phyloP scores from a whole-genome alignment of 2,797 vertebrate species.

The Pseudochirops cupreus region DNA sequence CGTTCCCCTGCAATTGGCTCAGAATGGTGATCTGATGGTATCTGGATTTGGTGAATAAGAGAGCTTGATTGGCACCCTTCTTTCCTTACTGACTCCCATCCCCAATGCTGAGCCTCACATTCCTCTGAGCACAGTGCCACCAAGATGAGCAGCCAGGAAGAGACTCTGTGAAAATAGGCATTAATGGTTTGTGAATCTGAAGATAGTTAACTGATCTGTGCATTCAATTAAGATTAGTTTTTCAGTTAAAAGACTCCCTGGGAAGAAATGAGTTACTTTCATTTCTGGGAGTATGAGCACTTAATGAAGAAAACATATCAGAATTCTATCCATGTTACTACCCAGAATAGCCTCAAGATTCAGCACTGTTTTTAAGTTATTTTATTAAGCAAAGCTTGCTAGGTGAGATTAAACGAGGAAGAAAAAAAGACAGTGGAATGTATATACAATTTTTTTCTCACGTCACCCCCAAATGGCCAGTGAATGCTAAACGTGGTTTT shows the following conservation, averaged over 20 bases:
- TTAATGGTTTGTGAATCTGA: conserved; percentile 73
- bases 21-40: conserved; percentile 51
- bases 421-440: conserved; percentile 14
- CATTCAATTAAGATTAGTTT: conserved; percentile 83
- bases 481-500: neutral
- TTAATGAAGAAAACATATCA: conserved; percentile 83
- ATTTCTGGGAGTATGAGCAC: conserved; percentile 82
- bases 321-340: conserved; percentile 71
- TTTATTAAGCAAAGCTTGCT: conserved; percentile 71
- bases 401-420: conserved; percentile 73
- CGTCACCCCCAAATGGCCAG: neutral
- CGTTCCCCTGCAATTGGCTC: conserved; percentile 65
- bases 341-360: conserved; percentile 72
- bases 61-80: conserved; percentile 53
- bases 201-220: conserved; percentile 83
- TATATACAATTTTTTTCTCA: conserved; percentile 8
- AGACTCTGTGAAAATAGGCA: conserved; percentile 73
- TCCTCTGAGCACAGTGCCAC: conserved; percentile 49
- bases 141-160: conserved; percentile 38
- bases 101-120: conserved; percentile 66
- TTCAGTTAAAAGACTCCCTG: conserved; percentile 84
- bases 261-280: conserved; percentile 82
- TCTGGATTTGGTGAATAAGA: conserved; percentile 38
- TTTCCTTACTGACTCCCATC: conserved; percentile 40
- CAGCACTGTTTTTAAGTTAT: conserved; percentile 71